Conservation (phyloP, 2,797 vertebrate genomes). For the Eleutherodactylus coqui region DNA sequence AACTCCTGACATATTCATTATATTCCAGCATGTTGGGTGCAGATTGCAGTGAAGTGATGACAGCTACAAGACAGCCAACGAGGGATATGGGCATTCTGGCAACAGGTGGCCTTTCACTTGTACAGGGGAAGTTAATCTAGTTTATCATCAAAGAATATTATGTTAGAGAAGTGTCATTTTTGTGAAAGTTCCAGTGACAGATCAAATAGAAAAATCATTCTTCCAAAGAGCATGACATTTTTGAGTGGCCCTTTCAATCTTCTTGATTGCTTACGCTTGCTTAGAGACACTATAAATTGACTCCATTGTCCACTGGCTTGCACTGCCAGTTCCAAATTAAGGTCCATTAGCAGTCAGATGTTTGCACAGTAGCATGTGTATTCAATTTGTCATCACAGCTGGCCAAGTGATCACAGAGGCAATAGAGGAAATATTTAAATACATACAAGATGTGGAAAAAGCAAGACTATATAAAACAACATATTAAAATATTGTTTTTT, state of each 20-base stretch:
- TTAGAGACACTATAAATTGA: constrained; percentile 70
- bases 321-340: constrained; percentile 66
- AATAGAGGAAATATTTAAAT: constrained; percentile 26
- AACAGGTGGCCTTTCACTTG: constrained; percentile 86
- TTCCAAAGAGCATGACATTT: constrained; percentile 76
- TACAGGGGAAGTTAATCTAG: constrained; percentile 83
- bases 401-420: constrained; percentile 19
- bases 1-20: constrained; percentile 87
- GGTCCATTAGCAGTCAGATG: constrained; percentile 65
- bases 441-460: neutral
- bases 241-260: constrained; percentile 72
- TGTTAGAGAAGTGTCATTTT: constrained; percentile 80
- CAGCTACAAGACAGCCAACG: constrained; percentile 84
- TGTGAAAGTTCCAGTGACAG: constrained; percentile 77
- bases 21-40: constrained; percentile 81
- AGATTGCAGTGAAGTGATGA: constrained; percentile 84
- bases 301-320: constrained; percentile 69
- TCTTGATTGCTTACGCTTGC: constrained; percentile 74
- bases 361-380: constrained; percentile 55
- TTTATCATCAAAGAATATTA: constrained; percentile 85
- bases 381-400: constrained; percentile 51
- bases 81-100: constrained; percentile 82
- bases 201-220: constrained; percentile 78
- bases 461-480: neutral
- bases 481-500: neutral